Evolutionary conservation across 2,113 vertebrate genomes (phyloP).

Genomic region (Podocnemis expansa): DNA sequence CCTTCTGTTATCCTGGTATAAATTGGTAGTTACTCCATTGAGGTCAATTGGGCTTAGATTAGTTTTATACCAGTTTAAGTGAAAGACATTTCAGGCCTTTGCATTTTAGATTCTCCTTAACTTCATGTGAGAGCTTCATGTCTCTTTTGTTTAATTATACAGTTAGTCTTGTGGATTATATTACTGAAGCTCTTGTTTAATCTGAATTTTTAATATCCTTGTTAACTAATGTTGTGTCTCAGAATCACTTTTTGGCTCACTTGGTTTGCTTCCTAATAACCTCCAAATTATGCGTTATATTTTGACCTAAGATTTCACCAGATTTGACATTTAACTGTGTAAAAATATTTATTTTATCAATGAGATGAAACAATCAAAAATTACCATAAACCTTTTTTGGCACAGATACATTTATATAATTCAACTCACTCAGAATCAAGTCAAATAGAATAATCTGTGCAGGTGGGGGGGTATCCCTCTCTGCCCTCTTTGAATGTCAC

Average conservation of each 20-base stretch:
- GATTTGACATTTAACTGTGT: constrained; percentile 17
- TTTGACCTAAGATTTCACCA: neutral
- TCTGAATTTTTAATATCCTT: constrained; percentile 53
- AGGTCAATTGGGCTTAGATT: neutral
- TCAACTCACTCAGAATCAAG: neutral
- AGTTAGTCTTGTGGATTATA: neutral
- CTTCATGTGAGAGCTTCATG: neutral
- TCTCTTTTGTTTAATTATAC: constrained; percentile 11
- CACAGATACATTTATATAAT: neutral
- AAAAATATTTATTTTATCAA: neutral
- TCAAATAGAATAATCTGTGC: neutral
- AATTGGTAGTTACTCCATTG: neutral
- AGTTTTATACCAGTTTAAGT: neutral
- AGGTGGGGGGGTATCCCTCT: neutral
- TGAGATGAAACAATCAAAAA: neutral
- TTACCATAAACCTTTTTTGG: neutral
- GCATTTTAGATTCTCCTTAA: neutral
- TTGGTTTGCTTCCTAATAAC: constrained; percentile 14
- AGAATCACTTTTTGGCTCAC: constrained; percentile 13
- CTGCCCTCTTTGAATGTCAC: neutral
- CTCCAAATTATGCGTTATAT: neutral
- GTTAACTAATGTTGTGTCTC: constrained; percentile 45
- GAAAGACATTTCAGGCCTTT: neutral
- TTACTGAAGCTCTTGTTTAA: constrained; percentile 36
- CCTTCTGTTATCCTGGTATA: neutral